These are phyloP conservation scores for Nothobranchius furzeri DNA, from an alignment of 2,113 vertebrate species.

Conservation along the genomic window DNA sequence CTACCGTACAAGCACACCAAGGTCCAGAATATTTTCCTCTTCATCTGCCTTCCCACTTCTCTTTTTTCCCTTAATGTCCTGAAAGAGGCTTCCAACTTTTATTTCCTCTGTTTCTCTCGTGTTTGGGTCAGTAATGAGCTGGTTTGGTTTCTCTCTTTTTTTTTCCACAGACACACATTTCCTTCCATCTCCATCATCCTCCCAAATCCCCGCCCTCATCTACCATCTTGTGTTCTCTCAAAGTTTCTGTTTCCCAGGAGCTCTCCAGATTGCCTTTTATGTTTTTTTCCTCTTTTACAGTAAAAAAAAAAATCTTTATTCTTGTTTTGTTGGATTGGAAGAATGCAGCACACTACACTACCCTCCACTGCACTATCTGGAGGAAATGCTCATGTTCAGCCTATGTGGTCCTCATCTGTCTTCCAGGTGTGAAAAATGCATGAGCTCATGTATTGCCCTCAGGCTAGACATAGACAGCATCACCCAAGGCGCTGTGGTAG, in stretches of 20 bases:
- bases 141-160: conserved; percentile 41
- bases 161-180: conserved; percentile 56
- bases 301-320: conserved; percentile 32
- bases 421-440: conserved; percentile 66
- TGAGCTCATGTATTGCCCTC: conserved; percentile 55
- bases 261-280: conserved; percentile 38
- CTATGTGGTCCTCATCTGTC: conserved; percentile 63
- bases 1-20: conserved; percentile 11
- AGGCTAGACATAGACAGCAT: conserved; percentile 63
- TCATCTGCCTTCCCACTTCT: conserved; percentile 7
- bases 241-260: conserved; percentile 26
- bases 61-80: neutral
- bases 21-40: conserved; percentile 11
- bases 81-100: conserved; percentile 38
- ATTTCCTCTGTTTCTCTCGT: conserved; percentile 20
- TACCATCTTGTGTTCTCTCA: conserved; percentile 45
- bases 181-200: conserved; percentile 47
- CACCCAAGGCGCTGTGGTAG: conserved; percentile 40
- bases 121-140: conserved; percentile 67
- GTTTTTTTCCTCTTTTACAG: neutral
- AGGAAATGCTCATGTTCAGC: conserved; percentile 24
- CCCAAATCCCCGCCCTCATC: conserved; percentile 13
- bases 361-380: neutral
- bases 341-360: conserved; percentile 2
- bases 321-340: conserved; percentile 10